Percentiles rank a stretch among this genome's conserved stretches.
phyloP scores from a whole-genome alignment of 1,140 invertebrate species.

The Cydia strobilella region DNA sequence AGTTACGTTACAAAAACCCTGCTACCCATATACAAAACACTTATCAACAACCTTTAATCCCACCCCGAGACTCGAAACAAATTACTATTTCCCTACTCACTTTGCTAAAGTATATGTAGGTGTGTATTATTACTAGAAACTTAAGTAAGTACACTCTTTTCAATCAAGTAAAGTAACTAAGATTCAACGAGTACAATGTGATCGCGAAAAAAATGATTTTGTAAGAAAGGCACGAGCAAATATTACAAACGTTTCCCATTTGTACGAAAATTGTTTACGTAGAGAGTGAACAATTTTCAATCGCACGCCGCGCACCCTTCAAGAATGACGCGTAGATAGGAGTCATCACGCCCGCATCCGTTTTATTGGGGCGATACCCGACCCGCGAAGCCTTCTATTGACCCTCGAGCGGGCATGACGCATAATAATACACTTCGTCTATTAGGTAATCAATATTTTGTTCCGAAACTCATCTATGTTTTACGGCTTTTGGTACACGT shows the following conservation, averaged over 20 bases:
- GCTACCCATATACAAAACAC: too few relatives aligned
- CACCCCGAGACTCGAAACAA: too few relatives aligned
- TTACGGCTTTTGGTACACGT: background rate
- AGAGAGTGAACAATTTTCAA: slow-evolving; percentile 19
- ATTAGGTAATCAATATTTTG: slow-evolving; percentile 32
- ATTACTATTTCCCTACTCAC: slow-evolving; percentile 1
- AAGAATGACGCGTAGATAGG: slow-evolving; percentile 10
- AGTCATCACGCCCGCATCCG: slow-evolving; percentile 26
- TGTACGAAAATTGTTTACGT: slow-evolving; percentile 22
- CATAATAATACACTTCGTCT: slow-evolving; percentile 28
- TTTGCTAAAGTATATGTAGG: background rate
- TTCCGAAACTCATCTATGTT: slow-evolving; percentile 28
- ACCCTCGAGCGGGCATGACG: background rate
- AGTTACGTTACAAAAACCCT: too few relatives aligned
- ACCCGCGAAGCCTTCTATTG: slow-evolving; percentile 28
- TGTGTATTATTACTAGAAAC: background rate
- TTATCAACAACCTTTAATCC: too few relatives aligned
- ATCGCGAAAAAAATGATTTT: background rate
- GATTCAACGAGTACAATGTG: background rate
- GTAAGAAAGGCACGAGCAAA: background rate
- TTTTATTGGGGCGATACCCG: slow-evolving; percentile 25
- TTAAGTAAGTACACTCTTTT: background rate
- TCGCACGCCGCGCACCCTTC: background rate
- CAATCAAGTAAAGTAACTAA: slow-evolving; percentile 11
- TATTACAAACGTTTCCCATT: background rate